Conservation (phyloP, 2,888 invertebrate genomes). For the Heliconius ethilla region DNA sequence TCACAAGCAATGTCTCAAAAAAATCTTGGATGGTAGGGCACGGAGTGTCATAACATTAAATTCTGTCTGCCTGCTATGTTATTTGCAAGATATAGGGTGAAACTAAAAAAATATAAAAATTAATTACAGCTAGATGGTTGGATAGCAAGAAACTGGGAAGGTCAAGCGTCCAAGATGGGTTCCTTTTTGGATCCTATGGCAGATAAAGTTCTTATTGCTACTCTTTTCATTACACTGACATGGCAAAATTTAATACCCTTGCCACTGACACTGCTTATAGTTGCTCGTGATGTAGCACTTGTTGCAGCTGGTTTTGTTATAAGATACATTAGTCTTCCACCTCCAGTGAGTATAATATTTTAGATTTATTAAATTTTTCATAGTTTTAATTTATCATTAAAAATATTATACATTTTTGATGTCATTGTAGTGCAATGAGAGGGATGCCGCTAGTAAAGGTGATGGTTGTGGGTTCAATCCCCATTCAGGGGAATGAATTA, state of each 20-base stretch:
- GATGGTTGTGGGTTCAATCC: no score
- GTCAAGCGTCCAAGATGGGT: constrained; percentile 95
- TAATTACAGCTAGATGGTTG: constrained; percentile 92
- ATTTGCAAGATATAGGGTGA: background rate
- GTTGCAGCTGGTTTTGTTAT: constrained; percentile 94
- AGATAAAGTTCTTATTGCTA: constrained; percentile 96
- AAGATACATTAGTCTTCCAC: constrained; percentile 93
- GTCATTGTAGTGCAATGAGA: no score
- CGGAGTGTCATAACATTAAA: background rate
- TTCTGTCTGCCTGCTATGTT: background rate
- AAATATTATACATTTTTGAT: background rate
- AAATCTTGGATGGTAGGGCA: background rate
- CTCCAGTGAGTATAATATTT: constrained; percentile 85
- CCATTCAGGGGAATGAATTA: no score
- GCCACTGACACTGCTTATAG: constrained; percentile 89
- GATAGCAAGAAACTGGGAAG: constrained; percentile 95
- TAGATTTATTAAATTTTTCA: background rate
- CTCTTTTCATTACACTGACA: constrained; percentile 93
- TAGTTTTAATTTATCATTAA: background rate
- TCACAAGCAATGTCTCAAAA: background rate
- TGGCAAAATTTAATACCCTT: constrained; percentile 93
- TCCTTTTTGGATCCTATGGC: constrained; percentile 98
- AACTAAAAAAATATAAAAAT: background rate
- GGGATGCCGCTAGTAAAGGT: no score
- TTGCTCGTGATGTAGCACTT: constrained; percentile 91